Evolutionary conservation across 2,888 invertebrate species (phyloP).

Genomic region (Toxonevra muliebris): DNA sequence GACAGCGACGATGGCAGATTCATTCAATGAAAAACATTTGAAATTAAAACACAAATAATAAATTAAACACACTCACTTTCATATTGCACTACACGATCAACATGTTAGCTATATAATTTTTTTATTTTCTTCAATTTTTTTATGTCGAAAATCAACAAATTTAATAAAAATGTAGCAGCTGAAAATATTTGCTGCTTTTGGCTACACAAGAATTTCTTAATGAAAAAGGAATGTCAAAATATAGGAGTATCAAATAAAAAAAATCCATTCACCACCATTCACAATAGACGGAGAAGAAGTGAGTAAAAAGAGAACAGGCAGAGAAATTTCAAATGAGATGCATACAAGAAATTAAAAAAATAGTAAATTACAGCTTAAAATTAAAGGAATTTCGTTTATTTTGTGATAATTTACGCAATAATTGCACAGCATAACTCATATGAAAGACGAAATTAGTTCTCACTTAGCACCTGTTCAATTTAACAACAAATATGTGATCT

Average conservation of each 20-base stretch:
- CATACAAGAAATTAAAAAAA: too few relatives aligned
- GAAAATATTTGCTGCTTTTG: not conserved
- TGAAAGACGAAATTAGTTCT: too few relatives aligned
- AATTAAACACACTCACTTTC: not conserved
- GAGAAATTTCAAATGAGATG: too few relatives aligned
- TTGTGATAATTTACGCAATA: too few relatives aligned
- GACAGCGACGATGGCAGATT: constrained; percentile 12
- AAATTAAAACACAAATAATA: constrained; percentile 13
- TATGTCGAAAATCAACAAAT: not conserved
- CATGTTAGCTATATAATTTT: not conserved
- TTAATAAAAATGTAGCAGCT: too few relatives aligned
- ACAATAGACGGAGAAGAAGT: constrained; percentile 6
- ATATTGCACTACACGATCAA: constrained; percentile 4
- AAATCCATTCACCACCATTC: not conserved
- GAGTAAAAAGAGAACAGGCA: too few relatives aligned
- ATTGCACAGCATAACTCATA: too few relatives aligned
- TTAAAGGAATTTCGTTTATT: too few relatives aligned
- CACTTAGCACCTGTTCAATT: too few relatives aligned
- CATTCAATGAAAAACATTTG: constrained; percentile 19
- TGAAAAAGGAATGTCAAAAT: constrained; percentile 16
- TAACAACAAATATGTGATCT: too few relatives aligned
- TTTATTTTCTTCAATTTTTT: constrained; percentile 2
- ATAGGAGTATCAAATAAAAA: not conserved
- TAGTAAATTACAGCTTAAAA: too few relatives aligned
- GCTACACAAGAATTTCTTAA: constrained; percentile 16